Evolutionary conservation across 2,113 vertebrate genomes (phyloP).

Genomic region (Podarcis muralis): DNA sequence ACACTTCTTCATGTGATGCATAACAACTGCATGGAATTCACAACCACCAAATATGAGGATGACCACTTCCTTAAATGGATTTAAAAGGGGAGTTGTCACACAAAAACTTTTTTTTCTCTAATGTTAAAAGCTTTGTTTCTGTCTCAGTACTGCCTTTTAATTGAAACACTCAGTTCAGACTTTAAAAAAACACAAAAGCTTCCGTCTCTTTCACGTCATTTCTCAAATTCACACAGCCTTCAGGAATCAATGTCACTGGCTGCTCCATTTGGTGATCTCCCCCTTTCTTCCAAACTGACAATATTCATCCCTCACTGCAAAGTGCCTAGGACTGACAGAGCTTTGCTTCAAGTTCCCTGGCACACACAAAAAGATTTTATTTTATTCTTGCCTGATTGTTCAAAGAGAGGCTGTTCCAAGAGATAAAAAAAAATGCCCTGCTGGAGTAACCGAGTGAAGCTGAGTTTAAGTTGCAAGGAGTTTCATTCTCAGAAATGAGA

Average conservation of each 20-base stretch:
- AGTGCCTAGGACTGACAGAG: fast-evolving
- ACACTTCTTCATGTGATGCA: background rate
- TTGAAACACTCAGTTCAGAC: background rate
- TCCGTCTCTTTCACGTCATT: background rate
- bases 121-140: slow-evolving; percentile 8
- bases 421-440: background rate
- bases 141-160: background rate
- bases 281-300: slow-evolving; percentile 4
- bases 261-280: background rate
- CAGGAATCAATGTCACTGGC: background rate
- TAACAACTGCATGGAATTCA: background rate
- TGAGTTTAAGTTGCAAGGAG: background rate
- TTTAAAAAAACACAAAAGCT: background rate
- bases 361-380: background rate
- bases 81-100: background rate
- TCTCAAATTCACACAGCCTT: background rate
- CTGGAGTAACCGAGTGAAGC: background rate
- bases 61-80: background rate
- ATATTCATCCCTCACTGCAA: background rate
- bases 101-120: background rate
- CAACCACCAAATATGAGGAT: background rate
- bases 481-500: slow-evolving; percentile 20
- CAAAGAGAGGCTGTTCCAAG: slow-evolving; percentile 32
- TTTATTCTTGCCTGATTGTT: background rate
- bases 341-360: background rate